Evolutionary conservation across 2,888 invertebrate genomes (phyloP), one percentile per base, ranked within the genome.

Genomic region (Diloba caeruleocephala): DNA sequence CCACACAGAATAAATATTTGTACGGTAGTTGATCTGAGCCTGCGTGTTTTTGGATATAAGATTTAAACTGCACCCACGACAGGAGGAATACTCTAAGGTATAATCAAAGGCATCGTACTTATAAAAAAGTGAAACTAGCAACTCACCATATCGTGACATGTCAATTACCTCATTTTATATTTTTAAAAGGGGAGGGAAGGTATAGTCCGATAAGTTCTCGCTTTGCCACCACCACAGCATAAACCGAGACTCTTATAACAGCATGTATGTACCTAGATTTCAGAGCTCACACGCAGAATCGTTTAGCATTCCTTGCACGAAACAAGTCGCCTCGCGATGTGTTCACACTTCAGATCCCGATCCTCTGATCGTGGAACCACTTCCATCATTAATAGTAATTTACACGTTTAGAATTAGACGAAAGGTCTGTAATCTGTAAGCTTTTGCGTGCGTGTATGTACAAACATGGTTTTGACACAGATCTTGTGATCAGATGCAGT

Each of bases 251-350:
- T 53, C 71, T n/a, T 64, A 54, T 63, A 72, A 64, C 70, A 62
- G 73, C 78, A 75, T 74, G 76, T 67, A 68, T 71, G 50, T 71
- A 80, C 80, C 81, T 79, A 75, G 75, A 80, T 78, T 76, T 69
- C 73, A 74, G 71, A 70, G 69, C 71, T 76, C 66, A 69, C 69
- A 70, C 67, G 66, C 59, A 57, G 73, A 68, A 79, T 76, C 81
- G 72, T 78, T 87, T 87, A 86, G 81, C 78, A 87, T 87, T 86
- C 86, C 75, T 59, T 55, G 69, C 76, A 71, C 78, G 77, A 49
- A 61, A 59, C 61, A 48, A 62, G 71, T 57, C 66, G 76, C 71
- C 59, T 59, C 57, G 58, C 72, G 62, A 67, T 63, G 59, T 75
- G 79, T 82, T 85, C 81, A 78, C 84, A 81, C 84, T 75, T 78